phyloP scores from a whole-genome alignment of 2,888 invertebrate genomes.

The Rhagonycha lutea region DNA sequence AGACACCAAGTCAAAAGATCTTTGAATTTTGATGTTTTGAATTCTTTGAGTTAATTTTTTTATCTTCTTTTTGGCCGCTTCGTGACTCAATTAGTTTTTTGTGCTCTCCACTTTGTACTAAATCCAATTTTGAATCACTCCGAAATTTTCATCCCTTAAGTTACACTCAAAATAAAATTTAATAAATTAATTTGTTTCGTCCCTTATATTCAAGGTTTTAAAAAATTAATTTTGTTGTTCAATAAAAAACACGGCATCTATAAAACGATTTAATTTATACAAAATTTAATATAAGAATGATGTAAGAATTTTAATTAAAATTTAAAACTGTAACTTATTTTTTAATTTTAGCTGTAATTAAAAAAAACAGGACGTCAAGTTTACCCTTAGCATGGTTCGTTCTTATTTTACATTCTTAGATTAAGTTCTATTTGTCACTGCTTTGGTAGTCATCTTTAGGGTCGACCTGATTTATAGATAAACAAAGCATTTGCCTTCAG shows the following conservation, averaged over 20 bases:
- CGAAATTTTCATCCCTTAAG: neutral
- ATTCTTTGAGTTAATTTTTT: neutral
- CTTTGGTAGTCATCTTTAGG: neutral
- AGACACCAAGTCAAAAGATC: conserved; percentile 18
- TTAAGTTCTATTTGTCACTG: neutral
- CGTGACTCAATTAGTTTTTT: neutral
- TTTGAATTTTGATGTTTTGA: conserved; percentile 21
- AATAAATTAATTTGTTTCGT: neutral
- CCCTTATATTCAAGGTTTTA: neutral
- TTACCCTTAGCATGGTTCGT: neutral
- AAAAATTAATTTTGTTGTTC: neutral
- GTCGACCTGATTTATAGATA: neutral
- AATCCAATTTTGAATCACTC: neutral
- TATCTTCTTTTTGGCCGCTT: neutral
- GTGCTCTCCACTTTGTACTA: neutral
- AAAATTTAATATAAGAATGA: neutral
- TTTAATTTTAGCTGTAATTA: neutral
- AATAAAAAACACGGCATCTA: neutral
- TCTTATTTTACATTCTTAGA: neutral
- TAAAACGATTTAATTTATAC: neutral
- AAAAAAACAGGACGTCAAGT: neutral
- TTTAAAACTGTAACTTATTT: neutral
- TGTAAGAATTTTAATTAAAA: neutral
- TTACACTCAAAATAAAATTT: neutral
- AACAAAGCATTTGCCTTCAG: neutral